Evolutionary conservation across 2,113 vertebrate genomes (phyloP).

Genomic region (Gambusia affinis): DNA sequence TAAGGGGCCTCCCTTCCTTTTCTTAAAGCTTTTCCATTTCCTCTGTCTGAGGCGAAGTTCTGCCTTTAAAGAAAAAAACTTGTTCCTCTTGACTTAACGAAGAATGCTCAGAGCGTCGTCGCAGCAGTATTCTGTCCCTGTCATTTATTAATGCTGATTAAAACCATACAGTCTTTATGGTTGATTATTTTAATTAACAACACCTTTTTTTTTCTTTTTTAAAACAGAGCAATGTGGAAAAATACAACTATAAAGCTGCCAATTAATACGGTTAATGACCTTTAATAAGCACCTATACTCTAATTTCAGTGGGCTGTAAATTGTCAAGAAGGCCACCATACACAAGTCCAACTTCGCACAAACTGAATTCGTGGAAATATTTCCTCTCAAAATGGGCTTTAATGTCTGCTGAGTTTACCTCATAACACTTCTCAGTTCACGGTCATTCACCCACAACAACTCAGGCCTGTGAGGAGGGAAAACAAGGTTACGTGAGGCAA

Average conservation of each 20-base stretch:
- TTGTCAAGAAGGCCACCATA: background rate
- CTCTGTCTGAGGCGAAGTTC: constrained; percentile 54
- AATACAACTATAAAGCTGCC: constrained; percentile 7
- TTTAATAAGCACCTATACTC: constrained; percentile 1
- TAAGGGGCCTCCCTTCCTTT: constrained; percentile 71
- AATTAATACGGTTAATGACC: constrained; percentile 15
- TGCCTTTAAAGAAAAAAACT: constrained; percentile 34
- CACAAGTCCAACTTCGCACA: background rate
- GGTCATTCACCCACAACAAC: constrained; percentile 1
- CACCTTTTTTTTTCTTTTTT: background rate
- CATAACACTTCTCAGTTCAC: background rate
- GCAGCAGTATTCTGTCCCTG: background rate
- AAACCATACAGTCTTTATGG: background rate
- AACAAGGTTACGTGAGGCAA: constrained; percentile 20
- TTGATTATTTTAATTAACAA: background rate
- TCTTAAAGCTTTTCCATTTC: constrained; percentile 71
- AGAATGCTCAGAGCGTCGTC: constrained; percentile 13
- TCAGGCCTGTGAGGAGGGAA: background rate
- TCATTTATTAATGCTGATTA: background rate
- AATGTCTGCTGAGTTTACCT: constrained; percentile 7
- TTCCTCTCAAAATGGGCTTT: background rate
- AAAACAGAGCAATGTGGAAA: background rate
- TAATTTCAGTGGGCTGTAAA: constrained; percentile 17
- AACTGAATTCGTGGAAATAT: constrained; percentile 1
- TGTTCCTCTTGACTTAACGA: constrained; percentile 3